phyloP scores from a whole-genome alignment of 2,797 vertebrate genomes.

The Corythornis leucogaster region DNA sequence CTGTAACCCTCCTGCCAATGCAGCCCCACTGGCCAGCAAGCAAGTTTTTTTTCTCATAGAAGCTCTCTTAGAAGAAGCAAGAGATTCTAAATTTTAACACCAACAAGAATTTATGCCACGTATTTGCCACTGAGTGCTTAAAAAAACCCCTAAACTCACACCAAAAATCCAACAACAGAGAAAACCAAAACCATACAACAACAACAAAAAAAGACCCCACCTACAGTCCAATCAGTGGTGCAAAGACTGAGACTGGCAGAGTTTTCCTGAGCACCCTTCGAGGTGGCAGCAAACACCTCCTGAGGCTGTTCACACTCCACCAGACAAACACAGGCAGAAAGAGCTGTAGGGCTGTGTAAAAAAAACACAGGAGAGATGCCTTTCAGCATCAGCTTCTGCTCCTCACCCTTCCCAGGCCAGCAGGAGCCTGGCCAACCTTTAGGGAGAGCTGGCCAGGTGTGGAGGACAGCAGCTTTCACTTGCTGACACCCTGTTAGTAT shows the following conservation, averaged over 20 bases:
- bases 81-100: neutral
- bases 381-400: neutral
- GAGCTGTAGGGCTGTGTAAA: neutral
- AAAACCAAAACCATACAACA: neutral
- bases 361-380: neutral
- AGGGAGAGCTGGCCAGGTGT: neutral
- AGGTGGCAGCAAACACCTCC: neutral
- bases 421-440: neutral
- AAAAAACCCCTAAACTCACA: neutral
- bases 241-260: neutral
- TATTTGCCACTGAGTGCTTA: neutral
- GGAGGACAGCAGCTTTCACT: neutral
- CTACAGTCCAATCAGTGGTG: neutral
- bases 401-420: neutral
- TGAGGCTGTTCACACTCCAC: neutral
- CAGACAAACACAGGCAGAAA: neutral
- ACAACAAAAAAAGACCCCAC: neutral
- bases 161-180: neutral
- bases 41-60: neutral
- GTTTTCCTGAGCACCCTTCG: neutral
- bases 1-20: neutral
- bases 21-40: neutral
- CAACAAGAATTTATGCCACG: neutral
- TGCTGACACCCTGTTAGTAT: neutral
- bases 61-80: neutral